Evolutionary conservation across 1,140 invertebrate species (phyloP).

Genomic region (Pogonognathellus flavescens): DNA sequence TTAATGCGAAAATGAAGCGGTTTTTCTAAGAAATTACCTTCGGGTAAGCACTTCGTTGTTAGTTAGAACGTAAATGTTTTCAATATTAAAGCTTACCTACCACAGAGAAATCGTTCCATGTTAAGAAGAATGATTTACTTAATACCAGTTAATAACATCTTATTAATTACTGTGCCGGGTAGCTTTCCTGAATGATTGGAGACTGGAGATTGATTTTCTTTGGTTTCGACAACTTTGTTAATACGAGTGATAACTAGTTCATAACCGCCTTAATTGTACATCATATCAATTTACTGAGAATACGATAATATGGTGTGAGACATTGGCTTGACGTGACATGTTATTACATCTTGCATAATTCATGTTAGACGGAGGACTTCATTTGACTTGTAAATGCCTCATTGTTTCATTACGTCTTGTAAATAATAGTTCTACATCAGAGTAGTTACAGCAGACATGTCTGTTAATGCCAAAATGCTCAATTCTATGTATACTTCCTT

Average conservation of each 20-base stretch:
- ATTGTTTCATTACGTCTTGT: not conserved
- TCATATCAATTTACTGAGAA: slow-evolving; percentile 20
- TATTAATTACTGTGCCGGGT: not conserved
- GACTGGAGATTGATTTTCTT: slow-evolving; percentile 42
- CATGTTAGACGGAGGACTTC: slow-evolving; percentile 31
- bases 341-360: slow-evolving; percentile 18
- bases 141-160: not conserved
- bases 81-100: too few relatives aligned
- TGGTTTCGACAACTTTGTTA: slow-evolving; percentile 35
- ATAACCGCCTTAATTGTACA: slow-evolving; percentile 19
- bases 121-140: too few relatives aligned
- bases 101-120: too few relatives aligned
- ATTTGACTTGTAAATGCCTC: slow-evolving; percentile 24
- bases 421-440: not conserved
- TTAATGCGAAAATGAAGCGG: too few relatives aligned
- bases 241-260: slow-evolving; percentile 29
- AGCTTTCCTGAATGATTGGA: not conserved
- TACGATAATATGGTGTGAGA: not conserved
- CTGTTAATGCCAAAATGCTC: not conserved
- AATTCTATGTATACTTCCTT: not conserved
- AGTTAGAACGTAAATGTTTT: too few relatives aligned
- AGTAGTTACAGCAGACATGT: not conserved
- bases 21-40: too few relatives aligned
- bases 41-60: too few relatives aligned
- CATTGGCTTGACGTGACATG: not conserved